Conservation (phyloP, 2,113 vertebrate species). For the Campylomormyrus tamandua region DNA sequence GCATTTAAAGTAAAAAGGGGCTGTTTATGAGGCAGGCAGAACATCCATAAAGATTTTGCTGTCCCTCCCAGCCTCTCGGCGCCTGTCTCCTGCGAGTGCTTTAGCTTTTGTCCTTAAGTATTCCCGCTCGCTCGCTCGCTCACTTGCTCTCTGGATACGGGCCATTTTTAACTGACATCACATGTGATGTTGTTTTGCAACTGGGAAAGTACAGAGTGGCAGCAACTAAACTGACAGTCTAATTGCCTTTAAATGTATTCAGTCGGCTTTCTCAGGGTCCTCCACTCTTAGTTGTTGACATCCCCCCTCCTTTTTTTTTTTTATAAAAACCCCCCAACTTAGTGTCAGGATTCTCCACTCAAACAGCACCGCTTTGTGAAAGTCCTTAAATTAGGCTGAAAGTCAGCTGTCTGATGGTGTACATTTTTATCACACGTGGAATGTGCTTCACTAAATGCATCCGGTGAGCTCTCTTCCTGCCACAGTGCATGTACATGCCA, state of each 20-base stretch:
- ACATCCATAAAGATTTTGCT: not conserved
- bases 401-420: not conserved
- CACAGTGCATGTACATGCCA: not conserved
- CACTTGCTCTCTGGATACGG: not conserved
- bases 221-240: conserved; percentile 29
- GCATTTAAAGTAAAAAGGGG: not conserved
- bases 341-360: conserved; percentile 20
- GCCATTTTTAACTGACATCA: conserved; percentile 29
- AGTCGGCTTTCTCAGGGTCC: conserved; percentile 24
- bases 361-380: conserved; percentile 1
- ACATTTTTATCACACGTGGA: conserved; percentile 9
- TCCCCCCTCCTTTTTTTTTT: not conserved
- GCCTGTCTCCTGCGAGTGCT: not conserved
- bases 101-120: not conserved
- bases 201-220: not conserved
- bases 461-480: not conserved
- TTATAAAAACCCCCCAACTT: not conserved
- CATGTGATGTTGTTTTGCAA: conserved; percentile 30
- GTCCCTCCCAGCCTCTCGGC: not conserved
- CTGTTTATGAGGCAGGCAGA: not conserved
- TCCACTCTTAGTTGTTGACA: conserved; percentile 13
- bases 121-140: not conserved
- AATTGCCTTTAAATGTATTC: conserved; percentile 38
- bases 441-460: not conserved
- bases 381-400: not conserved